Evolutionary conservation across 37 sponge, comb jelly and placozoan species (phyloP).

Genomic region (Crambe crambe): DNA sequence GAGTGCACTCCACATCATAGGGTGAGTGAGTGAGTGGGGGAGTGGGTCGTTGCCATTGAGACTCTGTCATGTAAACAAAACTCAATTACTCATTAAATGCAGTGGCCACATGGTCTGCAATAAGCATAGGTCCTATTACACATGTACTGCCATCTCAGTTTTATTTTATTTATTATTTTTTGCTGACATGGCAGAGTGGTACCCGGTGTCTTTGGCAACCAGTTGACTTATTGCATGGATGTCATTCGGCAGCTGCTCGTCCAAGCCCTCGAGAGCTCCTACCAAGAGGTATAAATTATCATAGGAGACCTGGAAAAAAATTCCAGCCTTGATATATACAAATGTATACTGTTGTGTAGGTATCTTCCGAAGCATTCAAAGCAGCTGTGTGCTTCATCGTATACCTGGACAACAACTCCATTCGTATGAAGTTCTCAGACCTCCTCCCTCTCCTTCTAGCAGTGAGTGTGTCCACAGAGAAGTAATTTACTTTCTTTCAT

Average conservation of each 20-base stretch:
- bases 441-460: slow-evolving; percentile 64
- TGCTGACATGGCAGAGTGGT: slow-evolving; percentile 60
- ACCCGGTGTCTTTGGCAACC: slow-evolving; percentile 90
- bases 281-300: slow-evolving; percentile 37
- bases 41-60: not conserved
- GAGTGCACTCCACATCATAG: slow-evolving; percentile 90
- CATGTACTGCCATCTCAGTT: too few relatives aligned
- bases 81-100: too few relatives aligned
- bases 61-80: not conserved
- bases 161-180: not conserved
- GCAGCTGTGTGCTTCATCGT: slow-evolving; percentile 73
- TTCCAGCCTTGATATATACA: not conserved
- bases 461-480: too few relatives aligned
- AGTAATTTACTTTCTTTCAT: too few relatives aligned
- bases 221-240: slow-evolving; percentile 68
- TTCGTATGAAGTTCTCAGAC: slow-evolving; percentile 46
- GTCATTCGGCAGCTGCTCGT: slow-evolving; percentile 83
- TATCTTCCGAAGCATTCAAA: slow-evolving; percentile 75
- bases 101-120: too few relatives aligned
- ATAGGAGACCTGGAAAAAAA: not conserved
- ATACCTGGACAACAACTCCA: slow-evolving; percentile 49
- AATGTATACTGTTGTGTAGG: slow-evolving; percentile 19
- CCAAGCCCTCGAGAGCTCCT: slow-evolving; percentile 64
- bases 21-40: slow-evolving; percentile 30
- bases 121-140: not conserved